Percentiles rank a stretch among this genome's conserved stretches.
Conservation (phyloP, 1,140 invertebrate genomes). For the Subanguina moxae region DNA sequence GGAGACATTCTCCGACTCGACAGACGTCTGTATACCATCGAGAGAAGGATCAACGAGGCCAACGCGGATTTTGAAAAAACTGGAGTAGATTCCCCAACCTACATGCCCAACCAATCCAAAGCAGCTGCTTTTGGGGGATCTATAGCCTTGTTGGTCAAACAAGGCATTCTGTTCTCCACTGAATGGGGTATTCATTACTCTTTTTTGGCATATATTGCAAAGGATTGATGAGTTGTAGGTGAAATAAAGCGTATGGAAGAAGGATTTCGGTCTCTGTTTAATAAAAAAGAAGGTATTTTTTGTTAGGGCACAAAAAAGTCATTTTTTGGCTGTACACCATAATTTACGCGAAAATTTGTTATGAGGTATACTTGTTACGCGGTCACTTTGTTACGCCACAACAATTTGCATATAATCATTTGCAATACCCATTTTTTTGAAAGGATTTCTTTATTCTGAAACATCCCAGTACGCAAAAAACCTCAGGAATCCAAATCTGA, state of each 20-base stretch:
- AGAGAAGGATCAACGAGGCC: constrained; percentile 5
- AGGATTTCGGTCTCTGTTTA: not conserved
- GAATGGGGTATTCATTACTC: constrained; percentile 73
- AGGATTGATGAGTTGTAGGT: too few relatives aligned
- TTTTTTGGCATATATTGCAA: not conserved
- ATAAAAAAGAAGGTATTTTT: not conserved
- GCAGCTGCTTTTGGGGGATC: constrained; percentile 1
- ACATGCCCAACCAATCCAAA: not conserved
- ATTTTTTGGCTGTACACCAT: too few relatives aligned
- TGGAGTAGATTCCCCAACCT: not conserved
- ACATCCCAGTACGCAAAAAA: too few relatives aligned
- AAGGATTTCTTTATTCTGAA: too few relatives aligned
- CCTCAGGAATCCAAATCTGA: too few relatives aligned
- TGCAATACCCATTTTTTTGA: too few relatives aligned
- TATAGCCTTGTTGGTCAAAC: constrained; percentile 48
- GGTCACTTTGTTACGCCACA: too few relatives aligned
- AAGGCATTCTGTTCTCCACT: constrained; percentile 79
- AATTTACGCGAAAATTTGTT: too few relatives aligned
- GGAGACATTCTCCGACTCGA: constrained; percentile 30
- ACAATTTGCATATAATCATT: too few relatives aligned
- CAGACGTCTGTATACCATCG: constrained; percentile 24
- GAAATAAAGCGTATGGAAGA: not conserved
- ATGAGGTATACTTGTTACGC: too few relatives aligned
- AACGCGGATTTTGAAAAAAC: constrained; percentile 11
- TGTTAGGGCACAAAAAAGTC: not conserved